Evolutionary conservation across 2,113 vertebrate species (phyloP).

Genomic region (Sciurus niger): DNA sequence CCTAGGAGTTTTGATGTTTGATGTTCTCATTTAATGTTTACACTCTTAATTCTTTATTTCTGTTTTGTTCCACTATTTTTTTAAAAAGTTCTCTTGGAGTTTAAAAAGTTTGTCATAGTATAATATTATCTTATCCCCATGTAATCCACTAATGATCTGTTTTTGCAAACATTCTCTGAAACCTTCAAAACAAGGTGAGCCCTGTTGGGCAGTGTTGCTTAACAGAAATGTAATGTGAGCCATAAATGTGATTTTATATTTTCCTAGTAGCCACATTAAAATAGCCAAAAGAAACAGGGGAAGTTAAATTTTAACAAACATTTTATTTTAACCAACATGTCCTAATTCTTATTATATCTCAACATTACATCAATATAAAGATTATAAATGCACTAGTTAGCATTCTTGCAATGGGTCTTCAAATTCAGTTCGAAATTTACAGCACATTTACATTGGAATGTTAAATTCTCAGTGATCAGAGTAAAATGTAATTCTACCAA

Average conservation of each 20-base stretch:
- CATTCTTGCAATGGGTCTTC: not conserved
- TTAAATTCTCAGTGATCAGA: not conserved
- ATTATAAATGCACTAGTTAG: not conserved
- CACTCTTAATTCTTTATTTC: not conserved
- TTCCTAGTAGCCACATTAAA: slow-evolving; percentile 17
- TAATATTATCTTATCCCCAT: not conserved
- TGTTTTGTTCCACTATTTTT: not conserved
- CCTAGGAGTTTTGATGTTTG: not conserved
- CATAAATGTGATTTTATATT: not conserved
- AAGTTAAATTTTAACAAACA: not conserved
- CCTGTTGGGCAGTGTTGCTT: not conserved
- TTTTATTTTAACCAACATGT: not conserved
- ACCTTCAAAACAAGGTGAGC: not conserved
- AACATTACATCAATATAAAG: not conserved
- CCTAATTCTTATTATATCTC: not conserved
- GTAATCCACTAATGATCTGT: not conserved
- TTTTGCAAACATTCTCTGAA: slow-evolving; percentile 12
- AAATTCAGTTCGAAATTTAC: not conserved
- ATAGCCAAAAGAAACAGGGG: not conserved
- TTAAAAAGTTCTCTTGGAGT: slow-evolving; percentile 13
- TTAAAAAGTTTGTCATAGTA: not conserved
- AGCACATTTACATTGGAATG: not conserved
- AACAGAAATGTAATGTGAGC: not conserved
- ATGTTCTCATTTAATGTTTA: slow-evolving; percentile 66
- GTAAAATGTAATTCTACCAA: not conserved